Base-by-base conservation (phyloP, 2,888 invertebrate genomes). In the Saturnia japonica region DNA sequence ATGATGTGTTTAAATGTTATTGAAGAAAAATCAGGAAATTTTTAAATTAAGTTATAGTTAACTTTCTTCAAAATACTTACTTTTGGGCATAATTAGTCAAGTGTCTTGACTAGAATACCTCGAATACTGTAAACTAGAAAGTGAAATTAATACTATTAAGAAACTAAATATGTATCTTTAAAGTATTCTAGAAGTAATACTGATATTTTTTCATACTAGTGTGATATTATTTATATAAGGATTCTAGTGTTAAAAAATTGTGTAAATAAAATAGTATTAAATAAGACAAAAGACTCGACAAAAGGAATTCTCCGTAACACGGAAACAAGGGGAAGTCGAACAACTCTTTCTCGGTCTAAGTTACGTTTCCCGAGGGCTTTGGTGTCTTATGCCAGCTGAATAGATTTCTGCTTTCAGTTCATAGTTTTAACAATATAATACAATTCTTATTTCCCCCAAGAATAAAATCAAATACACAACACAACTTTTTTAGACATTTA, bases 311-410 rank as follows among this genome's bases (percentile, higher is more conserved):
- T 34, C 64, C 19, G 64, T 64, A 40, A 64, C 40, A 40, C 64
- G 64, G 64, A 64, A 64, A 64, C 40, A 64, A 64, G 40, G 9
- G 64, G 64, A 64, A 64, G 64, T 64, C 64, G 64, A 40, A 64
- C 64, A 64, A 64, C 64, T 64, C 64, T 64, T 64, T 40, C 64
- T 64, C 40, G 40, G 64, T 64, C 64, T 64, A 64, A 64, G 64
- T 64, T 64, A 64, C 40, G n/a, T 64, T 40, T 6, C 64, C 64
- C 64, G 34, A 40, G 64, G 57, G 64, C 64, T 40, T 64, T 40
- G 40, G 40, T 19, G 64, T 64, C 64, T 64, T 64, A 40, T 64
- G 64, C 22, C 64, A 25, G n/a, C 64, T 40, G 40, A 64, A 64
- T 64, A 64, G 64, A 64, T 64, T 64, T 40, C 22, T 40, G n/a